Conservation (phyloP, 2,113 vertebrate genomes). For the Cavia porcellus region DNA sequence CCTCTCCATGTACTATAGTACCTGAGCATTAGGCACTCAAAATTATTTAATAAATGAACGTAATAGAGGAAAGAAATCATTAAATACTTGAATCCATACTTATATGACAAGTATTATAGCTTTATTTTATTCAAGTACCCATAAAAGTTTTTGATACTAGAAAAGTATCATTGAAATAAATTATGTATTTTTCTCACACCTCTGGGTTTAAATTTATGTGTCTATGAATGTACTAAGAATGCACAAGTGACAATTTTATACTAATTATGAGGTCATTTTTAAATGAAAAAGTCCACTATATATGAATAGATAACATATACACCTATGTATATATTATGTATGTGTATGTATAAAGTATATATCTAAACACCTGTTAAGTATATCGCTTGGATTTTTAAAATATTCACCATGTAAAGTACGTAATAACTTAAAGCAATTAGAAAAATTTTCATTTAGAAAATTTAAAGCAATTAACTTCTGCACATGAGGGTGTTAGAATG, state of each 20-base stretch:
- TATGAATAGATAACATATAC: neutral
- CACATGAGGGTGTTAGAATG: neutral
- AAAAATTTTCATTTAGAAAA: neutral
- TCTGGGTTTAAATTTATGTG: slow-evolving; percentile 28
- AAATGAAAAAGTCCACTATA: neutral
- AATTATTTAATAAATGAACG: slow-evolving; percentile 67
- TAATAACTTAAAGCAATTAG: neutral
- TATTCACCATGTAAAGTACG: neutral
- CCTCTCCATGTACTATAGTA: neutral
- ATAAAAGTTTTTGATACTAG: slow-evolving; percentile 65
- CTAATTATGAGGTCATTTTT: neutral
- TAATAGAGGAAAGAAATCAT: slow-evolving; percentile 48
- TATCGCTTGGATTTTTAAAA: neutral
- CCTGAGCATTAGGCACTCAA: slow-evolving; percentile 9
- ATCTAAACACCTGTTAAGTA: neutral
- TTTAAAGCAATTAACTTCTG: neutral
- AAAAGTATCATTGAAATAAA: slow-evolving; percentile 71
- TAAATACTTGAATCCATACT: slow-evolving; percentile 70
- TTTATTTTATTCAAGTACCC: slow-evolving; percentile 74
- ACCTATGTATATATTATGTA: neutral
- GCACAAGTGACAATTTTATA: neutral
- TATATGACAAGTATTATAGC: slow-evolving; percentile 39
- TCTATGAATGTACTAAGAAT: neutral
- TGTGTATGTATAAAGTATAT: neutral
- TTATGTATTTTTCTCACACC: slow-evolving; percentile 36